Conservation (phyloP, 2,888 invertebrate genomes). For the Rhopalosiphum nymphaeae region DNA sequence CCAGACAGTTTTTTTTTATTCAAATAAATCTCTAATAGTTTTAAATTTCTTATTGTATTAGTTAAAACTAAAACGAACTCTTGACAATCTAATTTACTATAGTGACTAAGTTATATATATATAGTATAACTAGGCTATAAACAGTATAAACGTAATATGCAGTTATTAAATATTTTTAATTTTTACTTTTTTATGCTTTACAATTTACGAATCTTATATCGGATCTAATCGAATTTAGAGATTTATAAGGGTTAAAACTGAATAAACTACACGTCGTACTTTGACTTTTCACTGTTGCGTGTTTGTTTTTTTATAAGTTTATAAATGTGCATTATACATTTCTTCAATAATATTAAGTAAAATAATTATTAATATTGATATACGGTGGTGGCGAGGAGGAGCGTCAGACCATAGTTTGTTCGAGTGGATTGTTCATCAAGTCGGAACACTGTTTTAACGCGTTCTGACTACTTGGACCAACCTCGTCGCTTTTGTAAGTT, state of each 20-base stretch:
- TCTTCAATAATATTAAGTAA: not conserved
- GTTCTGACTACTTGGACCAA: conserved; percentile 21
- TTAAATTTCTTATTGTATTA: not conserved
- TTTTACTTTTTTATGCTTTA: not conserved
- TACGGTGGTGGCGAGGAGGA: not conserved
- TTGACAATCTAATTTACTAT: not conserved
- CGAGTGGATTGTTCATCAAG: conserved; percentile 55
- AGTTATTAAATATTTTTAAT: not conserved
- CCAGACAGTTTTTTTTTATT: not conserved
- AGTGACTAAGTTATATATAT: not conserved
- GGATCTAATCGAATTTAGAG: not conserved
- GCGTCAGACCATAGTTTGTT: conserved; percentile 18
- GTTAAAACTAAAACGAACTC: not conserved
- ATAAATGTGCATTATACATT: not conserved
- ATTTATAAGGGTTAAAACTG: not conserved
- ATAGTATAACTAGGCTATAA: no score
- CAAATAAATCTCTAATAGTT: not conserved
- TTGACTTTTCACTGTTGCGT: not conserved
- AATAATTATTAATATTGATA: conserved; percentile 2
- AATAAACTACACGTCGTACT: not conserved
- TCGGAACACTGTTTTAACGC: conserved; percentile 48
- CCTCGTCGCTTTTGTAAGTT: not conserved
- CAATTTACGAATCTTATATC: not conserved
- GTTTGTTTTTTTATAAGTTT: not conserved
- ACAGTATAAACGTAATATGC: not conserved